Base-by-base conservation (phyloP, 2,797 vertebrate species). In the Champsocephalus gunnari region DNA sequence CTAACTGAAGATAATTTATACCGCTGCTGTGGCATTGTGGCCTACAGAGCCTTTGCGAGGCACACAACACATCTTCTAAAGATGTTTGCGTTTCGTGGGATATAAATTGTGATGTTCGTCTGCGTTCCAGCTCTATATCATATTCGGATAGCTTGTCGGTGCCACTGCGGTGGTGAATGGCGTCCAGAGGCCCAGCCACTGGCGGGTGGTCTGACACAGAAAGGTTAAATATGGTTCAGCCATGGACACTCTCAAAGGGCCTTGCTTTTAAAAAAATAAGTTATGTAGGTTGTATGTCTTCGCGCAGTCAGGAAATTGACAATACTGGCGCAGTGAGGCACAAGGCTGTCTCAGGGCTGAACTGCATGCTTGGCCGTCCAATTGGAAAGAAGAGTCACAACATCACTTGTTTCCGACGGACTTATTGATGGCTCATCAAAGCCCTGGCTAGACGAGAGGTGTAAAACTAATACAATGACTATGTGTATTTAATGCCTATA, bases 261-360 rank as follows among this genome's bases (percentile, higher is more conserved):
- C 83, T 59, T 65, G 91, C 85, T 94, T 92, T 92, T 95, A 44
- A 86, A 91, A 96, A 95, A 80, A 89, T 90, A 94, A 88, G 85
- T 87, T 77, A 84, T 84, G 74, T 77, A 77, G 88, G 93, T 88
- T 92, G 81, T 95, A 92, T 75, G 58, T 94, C 92, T 93, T 93
- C 88, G 62, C 66, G 83, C 82, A 90, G 88, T 85, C 94, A 90
- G 90, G 80, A 94, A 86, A 88, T 86, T 95, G 94, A 95, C 94
- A 96, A 92, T 86, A 88, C 88, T 88, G 88, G 85, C 81, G 10
- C 85, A 79, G 60, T 92, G 89, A 96, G 88, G 88, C 91, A 83
- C 93, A 96, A 92, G 92, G 93, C 90, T 96, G 95, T 95, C 95
- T 96, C 94, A 90, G 89, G 89, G 73, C 93, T 97, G 96, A 97